These are phyloP conservation scores for Sylvilagus bachmani DNA, from an alignment of 2,113 vertebrate species.

Conservation along the genomic window DNA sequence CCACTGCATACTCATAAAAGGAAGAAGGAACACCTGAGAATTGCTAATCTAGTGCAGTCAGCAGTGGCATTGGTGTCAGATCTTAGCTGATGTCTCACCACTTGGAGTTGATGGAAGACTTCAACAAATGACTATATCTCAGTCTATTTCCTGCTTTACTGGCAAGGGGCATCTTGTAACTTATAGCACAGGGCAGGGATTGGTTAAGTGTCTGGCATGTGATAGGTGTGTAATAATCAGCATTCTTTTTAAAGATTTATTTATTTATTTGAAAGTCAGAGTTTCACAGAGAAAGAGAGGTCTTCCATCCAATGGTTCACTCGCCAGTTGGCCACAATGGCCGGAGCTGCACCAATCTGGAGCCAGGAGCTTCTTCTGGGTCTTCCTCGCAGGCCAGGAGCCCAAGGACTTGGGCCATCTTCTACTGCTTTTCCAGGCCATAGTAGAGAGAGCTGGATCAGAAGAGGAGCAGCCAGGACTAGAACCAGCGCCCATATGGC, in stretches of 20 bases:
- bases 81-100: neutral
- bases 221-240: neutral
- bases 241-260: neutral
- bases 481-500: no score
- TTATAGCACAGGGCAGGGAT: neutral
- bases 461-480: no score
- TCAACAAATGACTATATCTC: constrained; percentile 18
- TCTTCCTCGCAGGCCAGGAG: no score
- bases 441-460: no score
- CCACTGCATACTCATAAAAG: neutral
- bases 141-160: neutral
- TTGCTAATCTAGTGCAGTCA: neutral
- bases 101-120: neutral
- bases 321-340: no score
- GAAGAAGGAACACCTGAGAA: neutral
- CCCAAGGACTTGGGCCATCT: no score
- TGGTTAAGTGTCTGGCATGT: constrained; percentile 32
- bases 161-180: neutral
- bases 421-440: no score
- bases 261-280: no score
- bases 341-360: no score
- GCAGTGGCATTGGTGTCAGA: neutral
- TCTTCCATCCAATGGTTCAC: no score
- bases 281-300: no score
- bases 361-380: no score